Evolutionary conservation across 2,113 vertebrate genomes (phyloP), one percentile per base, ranked within the genome.

Genomic region (Percopsis transmontana): DNA sequence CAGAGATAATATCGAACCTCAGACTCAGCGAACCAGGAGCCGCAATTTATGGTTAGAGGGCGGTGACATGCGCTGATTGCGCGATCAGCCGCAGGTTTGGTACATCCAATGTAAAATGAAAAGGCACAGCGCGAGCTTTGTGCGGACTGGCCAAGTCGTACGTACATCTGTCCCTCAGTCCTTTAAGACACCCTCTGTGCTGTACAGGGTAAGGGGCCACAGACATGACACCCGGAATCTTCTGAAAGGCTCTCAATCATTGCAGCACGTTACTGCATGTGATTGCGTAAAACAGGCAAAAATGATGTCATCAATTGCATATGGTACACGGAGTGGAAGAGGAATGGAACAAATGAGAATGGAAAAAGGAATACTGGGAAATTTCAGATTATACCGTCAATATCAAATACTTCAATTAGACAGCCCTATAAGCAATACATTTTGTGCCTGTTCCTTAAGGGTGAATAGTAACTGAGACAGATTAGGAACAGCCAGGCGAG

Each of bases 401-500:
- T 47, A 16, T 47, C 13, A 47, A 47, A n/a, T n/a, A 5, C 45
- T 76, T 38, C 62, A 48, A 40, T 76, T 42, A 58, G 44, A 63
- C 45, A 67, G 56, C 13, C 23, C 53, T n/a, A 1, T 40, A 67
- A 75, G 23, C 38, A 66, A 74, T 68, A 63, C 62, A 63, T 38
- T 70, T 24, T 66, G 57, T 76, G 67, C 58, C 39, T 1, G 24
- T 6, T 44, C 21, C 56, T 42, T 21, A 24, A 51, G 57, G 63
- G 19, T 60, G 33, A 62, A 70, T 56, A 69, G 57, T 58, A 62
- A 58, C 48, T 38, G 58, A 74, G 40, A 47, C 41, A 83, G 71
- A 80, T 83, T 74, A 80, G 70, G 83, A 79, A 72, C 76, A 84
- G 69, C 70, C 68, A 40, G 44, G 55, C 27, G 0, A 0, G 15